Base-by-base conservation (phyloP, 2,888 invertebrate species). In the Aleiodes testaceus region DNA sequence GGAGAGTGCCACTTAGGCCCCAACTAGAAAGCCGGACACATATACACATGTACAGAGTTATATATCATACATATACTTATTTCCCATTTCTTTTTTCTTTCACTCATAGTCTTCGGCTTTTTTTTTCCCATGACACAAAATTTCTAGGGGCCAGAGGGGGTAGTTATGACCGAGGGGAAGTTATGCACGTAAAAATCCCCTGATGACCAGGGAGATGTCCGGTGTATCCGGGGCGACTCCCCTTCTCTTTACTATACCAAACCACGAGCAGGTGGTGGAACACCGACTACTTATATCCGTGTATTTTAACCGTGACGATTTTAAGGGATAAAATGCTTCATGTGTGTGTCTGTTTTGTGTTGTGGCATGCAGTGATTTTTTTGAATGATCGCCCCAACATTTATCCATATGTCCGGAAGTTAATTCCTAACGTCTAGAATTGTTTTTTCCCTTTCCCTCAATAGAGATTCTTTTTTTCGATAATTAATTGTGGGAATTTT, bases 201-300 rank as follows among this genome's bases (percentile, higher is more conserved):
- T 61, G 61, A 71, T 63, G 71, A 66, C 66, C 69, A 47, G 52
- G 53, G 65, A 75, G 72, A 73, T 72, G 69, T 73, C 72, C 72
- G 74, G 69, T 72, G 74, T 49, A 66, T 69, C 36, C 42, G 59
- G 69, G 73, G 73, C 53, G 20, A 59, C 59, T 59, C 18, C 30
- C 69, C 30, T 30, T 49, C 47, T 49, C n/a, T 47, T 26, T 30
- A 47, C 65, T n/a, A 49, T 26, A 26, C 30, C 30, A 47, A 26
- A 66, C 42, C 67, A 26, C 53, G 67, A 76, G 76, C 76, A 76
- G 76, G 76, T 76, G 76, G 76, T 72, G 63, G 16, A 59, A 49
- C 69, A 61, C 69, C 59, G 67, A 72, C 72, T 73, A 44, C 70
- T 61, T 66, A 52, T 36, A 53, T 52, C 63, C 49, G 30, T 52